Evolutionary conservation across 92 coral and sea anemone genomes (phyloP), one percentile per base, ranked within the genome.

Genomic region (Metridium senile): DNA sequence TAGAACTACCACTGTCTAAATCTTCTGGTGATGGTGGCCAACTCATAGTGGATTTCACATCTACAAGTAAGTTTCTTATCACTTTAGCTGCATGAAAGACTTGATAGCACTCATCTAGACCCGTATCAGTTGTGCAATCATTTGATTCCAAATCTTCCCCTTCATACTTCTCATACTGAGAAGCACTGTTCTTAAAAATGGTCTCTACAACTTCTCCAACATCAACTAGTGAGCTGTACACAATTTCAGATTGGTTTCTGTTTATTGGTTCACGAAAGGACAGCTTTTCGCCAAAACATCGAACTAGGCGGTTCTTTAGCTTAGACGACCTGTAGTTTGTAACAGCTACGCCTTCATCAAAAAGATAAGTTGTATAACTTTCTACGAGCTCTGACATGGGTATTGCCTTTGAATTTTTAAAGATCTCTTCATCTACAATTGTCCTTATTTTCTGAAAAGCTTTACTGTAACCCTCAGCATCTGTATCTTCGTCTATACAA

Each of bases 1-100:
- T 71, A 71, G 62, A 61, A 33, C 72, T 80, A 28, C 33, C 86
- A 63, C 79, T n/a, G 66, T 88, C 80, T 58, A 88, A 30, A 70
- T 79, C 86, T 1, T 83, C 82, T 67, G 83, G 45, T 22, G 83
- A 57, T 0, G 87, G 91, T 86, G 91, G 90, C 86, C 84, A 86
- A 35, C 66, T 47, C 87, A 75, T 82, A 25, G 56, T 70, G 30
- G 86, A 82, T 13, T 85, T 85, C 78, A 80, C 77, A 52, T 80
- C 85, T 4, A 35, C 68, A 26, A 87, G 74, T 26, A 76, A 34
- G 70, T 59, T 81, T 75, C 86, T 70, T 62, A 82, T 80, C 45
- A 81, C 22, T 52, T 73, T 77, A 62, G 87, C 84, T 70, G 81
- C 83, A 73, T 70, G 84, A 69, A 46, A 87, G 56, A 87, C 84